Conservation (phyloP, 2,113 vertebrate species). For the Thalassoma bifasciatum region DNA sequence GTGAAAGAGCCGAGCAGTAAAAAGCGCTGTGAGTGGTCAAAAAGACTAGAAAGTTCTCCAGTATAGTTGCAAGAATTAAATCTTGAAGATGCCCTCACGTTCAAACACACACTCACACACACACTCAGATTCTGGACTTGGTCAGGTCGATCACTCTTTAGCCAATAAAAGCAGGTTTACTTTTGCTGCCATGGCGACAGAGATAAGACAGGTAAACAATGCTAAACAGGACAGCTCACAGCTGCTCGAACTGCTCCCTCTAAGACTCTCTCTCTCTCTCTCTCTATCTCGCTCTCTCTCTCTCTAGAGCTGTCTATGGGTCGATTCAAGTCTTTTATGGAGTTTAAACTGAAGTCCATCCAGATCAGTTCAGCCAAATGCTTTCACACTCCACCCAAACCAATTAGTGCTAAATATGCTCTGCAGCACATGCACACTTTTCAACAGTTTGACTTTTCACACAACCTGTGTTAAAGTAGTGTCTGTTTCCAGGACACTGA, state of each 20-base stretch:
- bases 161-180: slow-evolving; percentile 66
- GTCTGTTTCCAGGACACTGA: neutral
- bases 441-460: slow-evolving; percentile 1
- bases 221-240: slow-evolving; percentile 54
- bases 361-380: slow-evolving; percentile 12
- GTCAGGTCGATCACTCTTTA: slow-evolving; percentile 29
- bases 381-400: slow-evolving; percentile 35
- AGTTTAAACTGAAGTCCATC: slow-evolving; percentile 31
- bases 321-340: slow-evolving; percentile 40
- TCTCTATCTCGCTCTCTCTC: slow-evolving; percentile 13
- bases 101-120: slow-evolving; percentile 3
- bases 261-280: neutral
- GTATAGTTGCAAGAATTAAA: no score
- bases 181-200: slow-evolving; percentile 60
- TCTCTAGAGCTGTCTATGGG: slow-evolving; percentile 1
- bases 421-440: slow-evolving; percentile 1
- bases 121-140: slow-evolving; percentile 24
- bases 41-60: no score
- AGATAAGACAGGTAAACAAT: slow-evolving; percentile 69
- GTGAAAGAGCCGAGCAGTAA: no score
- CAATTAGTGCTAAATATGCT: slow-evolving; percentile 8
- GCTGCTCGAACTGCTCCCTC: neutral
- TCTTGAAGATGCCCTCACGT: no score
- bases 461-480: neutral
- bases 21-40: no score